Evolutionary conservation across 2,888 invertebrate species (phyloP).

Genomic region (Rhagium mordax): DNA sequence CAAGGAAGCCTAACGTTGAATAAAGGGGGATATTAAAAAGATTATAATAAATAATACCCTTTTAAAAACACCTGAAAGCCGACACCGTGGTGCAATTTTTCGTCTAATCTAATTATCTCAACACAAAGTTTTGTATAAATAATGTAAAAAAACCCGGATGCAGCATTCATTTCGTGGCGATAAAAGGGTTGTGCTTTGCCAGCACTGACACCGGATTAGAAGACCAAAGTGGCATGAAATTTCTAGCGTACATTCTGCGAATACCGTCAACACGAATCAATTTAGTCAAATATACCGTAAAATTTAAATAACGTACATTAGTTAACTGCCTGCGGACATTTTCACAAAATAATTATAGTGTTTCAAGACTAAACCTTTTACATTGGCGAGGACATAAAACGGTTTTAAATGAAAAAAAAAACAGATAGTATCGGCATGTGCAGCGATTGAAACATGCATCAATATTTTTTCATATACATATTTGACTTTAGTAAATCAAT

Average conservation of each 20-base stretch:
- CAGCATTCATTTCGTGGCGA: conserved; percentile 24
- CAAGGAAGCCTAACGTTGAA: background rate
- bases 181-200: conserved; percentile 35
- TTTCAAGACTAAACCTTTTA: background rate
- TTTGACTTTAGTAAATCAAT: no score
- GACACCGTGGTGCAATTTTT: conserved; percentile 22
- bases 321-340: conserved; percentile 26
- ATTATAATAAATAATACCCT: background rate
- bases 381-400: background rate
- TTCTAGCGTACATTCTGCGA: conserved; percentile 5
- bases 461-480: no score
- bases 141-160: conserved; percentile 23
- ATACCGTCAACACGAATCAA: conserved; percentile 29
- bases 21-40: background rate
- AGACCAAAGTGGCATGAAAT: conserved; percentile 14
- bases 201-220: conserved; percentile 28
- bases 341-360: conserved; percentile 14
- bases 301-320: conserved; percentile 27
- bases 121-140: conserved; percentile 30
- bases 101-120: conserved; percentile 35
- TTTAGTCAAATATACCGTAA: conserved; percentile 26
- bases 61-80: background rate
- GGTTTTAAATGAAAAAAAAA: background rate
- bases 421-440: background rate
- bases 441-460: no score